These are phyloP conservation scores for Pseudopodoces humilis DNA, from an alignment of 2,113 vertebrate genomes.

Conservation along the genomic window DNA sequence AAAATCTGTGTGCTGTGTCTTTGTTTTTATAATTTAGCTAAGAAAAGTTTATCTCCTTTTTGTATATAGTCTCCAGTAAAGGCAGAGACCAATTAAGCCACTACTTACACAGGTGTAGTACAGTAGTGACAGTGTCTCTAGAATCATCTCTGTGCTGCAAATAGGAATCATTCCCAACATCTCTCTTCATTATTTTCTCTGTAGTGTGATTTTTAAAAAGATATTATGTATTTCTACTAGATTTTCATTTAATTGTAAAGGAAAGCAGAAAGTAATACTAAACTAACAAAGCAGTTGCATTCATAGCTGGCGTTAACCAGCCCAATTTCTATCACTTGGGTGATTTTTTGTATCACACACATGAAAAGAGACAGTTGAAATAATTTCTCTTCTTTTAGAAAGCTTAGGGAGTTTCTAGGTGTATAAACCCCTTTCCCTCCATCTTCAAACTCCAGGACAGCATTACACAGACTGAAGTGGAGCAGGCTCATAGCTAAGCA, in stretches of 20 bases:
- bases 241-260: background rate
- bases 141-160: background rate
- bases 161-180: background rate
- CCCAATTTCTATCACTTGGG: background rate
- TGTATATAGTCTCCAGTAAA: background rate
- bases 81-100: background rate
- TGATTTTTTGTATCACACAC: background rate
- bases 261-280: background rate
- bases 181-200: background rate
- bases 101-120: background rate
- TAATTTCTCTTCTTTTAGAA: background rate
- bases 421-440: background rate
- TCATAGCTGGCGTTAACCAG: background rate
- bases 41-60: background rate
- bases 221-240: background rate
- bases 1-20: background rate
- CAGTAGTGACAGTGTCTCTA: background rate
- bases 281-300: background rate
- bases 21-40: background rate
- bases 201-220: background rate
- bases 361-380: background rate
- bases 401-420: background rate
- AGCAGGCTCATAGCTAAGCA: background rate
- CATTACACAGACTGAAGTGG: accelerated
- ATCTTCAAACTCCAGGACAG: background rate